A percentile compares a stretch with the other conserved stretches of the same genome.
These are phyloP conservation scores for Anaspis maculata DNA, from an alignment of 2,888 invertebrate genomes.

Conservation along the genomic window DNA sequence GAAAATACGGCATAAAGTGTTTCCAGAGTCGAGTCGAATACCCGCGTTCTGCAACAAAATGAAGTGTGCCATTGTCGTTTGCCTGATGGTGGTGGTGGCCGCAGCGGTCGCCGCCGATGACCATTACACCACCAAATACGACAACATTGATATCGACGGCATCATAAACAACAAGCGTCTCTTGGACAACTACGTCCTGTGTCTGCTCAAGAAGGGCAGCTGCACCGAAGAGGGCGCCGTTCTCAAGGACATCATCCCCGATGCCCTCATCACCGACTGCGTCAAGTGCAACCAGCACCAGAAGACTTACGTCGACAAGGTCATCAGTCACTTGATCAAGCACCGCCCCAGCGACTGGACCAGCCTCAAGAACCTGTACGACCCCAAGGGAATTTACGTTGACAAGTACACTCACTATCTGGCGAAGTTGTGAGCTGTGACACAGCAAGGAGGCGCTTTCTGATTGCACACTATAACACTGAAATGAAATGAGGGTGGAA, in stretches of 20 bases:
- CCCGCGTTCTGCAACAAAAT: conserved; percentile 7
- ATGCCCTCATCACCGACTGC: conserved; percentile 56
- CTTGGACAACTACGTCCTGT: conserved; percentile 7
- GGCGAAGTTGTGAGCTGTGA: conserved; percentile 5
- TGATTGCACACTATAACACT: no score
- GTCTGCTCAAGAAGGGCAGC: conserved; percentile 10
- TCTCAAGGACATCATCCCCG: conserved; percentile 49
- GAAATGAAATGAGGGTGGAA: no score
- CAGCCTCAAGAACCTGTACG: conserved; percentile 51
- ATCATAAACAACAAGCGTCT: conserved; percentile 10
- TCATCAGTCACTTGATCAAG: conserved; percentile 50
- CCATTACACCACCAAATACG: conserved; percentile 13
- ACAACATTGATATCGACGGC: conserved; percentile 10
- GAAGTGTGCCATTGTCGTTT: conserved; percentile 10
- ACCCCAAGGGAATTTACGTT: conserved; percentile 54
- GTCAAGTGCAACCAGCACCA: conserved; percentile 54
- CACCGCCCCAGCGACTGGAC: conserved; percentile 56
- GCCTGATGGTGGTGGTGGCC: conserved; percentile 5
- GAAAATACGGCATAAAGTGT: no score
- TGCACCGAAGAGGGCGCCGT: conserved; percentile 34
- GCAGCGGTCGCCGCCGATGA: conserved; percentile 8
- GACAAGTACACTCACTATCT: conserved; percentile 31
- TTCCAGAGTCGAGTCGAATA: no score
- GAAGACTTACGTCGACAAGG: conserved; percentile 52
- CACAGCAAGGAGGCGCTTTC: no score